Base-by-base conservation (phyloP, 2,888 invertebrate genomes). In the Lasioglossum calceatum region DNA sequence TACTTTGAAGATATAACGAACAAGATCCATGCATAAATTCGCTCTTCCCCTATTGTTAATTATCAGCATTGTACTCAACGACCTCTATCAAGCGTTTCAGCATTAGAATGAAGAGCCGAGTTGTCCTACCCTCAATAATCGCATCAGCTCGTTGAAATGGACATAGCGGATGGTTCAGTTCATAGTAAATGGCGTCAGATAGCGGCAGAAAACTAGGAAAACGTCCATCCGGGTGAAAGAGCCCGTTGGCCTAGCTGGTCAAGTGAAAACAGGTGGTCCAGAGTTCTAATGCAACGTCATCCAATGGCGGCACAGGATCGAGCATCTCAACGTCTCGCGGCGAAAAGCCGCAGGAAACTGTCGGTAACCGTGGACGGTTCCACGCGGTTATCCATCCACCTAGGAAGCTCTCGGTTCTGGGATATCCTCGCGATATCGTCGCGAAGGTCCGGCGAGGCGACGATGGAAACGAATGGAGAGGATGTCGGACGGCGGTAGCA, bases 381-480 rank as follows among this genome's bases (percentile, higher is more conserved):
- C 72, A 16, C 61, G 47, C 42, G 77, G 71, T 36, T 61, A 64
- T 16, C 36, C 64, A 14, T 71, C 47, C 73, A 72, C 67, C 82
- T 80, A 80, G 80, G 82, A 61, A 81, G 64, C 79, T 50, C 50
- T 27, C 85, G 72, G 42, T 71, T 75, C 47, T 76, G 39, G 64
- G 81, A 85, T 82, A 87, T 84, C 85, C 87, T 87, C 82, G 90
- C 88, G 88, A 88, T 88, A 87, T 84, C 88, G 82, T 86, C 81
- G 85, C 83, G 86, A 79, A 91, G 86, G 89, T 87, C 85, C 82
- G 89, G 75, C 87, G 85, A 84, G 91, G 86, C 87, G 90, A 87
- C 88, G 91, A 91, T 91, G 91, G 85, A 91, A 91, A 91, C 90
- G 90, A 89, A 92, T 91, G 87, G 84, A 80, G 89, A 88, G 87